These are phyloP conservation scores for Drosophila multiciliata DNA, from an alignment of 2,888 invertebrate genomes.

Conservation along the genomic window DNA sequence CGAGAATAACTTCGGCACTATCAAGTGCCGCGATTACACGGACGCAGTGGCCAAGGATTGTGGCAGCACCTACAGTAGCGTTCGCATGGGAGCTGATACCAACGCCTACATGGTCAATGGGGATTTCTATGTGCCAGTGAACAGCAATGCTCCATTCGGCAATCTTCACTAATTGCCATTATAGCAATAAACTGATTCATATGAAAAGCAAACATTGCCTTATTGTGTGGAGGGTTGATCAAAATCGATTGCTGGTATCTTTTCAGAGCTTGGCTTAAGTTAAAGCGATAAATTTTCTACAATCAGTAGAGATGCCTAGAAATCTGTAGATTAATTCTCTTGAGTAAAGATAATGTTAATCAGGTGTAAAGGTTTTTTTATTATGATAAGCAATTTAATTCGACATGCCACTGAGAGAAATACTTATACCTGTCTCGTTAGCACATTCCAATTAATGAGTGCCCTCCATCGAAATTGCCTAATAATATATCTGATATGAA, in stretches of 20 bases:
- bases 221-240: background rate
- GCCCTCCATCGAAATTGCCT: background rate
- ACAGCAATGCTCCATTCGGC: conserved; percentile 67
- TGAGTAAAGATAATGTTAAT: conserved; percentile 9
- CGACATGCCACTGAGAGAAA: background rate
- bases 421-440: background rate
- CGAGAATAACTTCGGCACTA: conserved; percentile 59
- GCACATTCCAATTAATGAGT: background rate
- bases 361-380: background rate
- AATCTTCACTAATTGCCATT: conserved; percentile 23
- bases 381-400: conserved; percentile 44
- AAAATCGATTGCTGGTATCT: background rate
- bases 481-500: background rate
- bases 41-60: conserved; percentile 76
- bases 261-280: background rate
- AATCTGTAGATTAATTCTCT: conserved; percentile 80
- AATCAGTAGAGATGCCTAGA: background rate
- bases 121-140: conserved; percentile 72
- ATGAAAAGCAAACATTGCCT: background rate
- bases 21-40: conserved; percentile 56
- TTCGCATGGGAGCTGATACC: conserved; percentile 66
- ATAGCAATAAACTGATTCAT: background rate
- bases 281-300: background rate
- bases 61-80: conserved; percentile 61
- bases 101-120: conserved; percentile 68